Percentiles rank a stretch among this genome's conserved stretches.
Evolutionary conservation across 1,140 invertebrate genomes (phyloP).

Genomic region (Proctacanthus coquilletti): DNA sequence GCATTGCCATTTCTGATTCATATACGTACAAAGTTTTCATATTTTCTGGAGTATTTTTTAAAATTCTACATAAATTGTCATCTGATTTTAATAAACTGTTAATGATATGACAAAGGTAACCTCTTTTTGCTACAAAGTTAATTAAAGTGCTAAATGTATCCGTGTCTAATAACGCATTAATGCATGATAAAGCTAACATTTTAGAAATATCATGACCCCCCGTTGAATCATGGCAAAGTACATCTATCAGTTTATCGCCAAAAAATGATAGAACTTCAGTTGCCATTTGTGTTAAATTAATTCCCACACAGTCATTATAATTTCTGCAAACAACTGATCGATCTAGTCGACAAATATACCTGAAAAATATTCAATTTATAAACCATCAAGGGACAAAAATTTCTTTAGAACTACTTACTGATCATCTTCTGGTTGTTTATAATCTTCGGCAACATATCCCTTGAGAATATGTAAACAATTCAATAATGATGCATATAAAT

Average conservation of each 20-base stretch:
- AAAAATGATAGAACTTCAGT: slow-evolving; percentile 48
- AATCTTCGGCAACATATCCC: slow-evolving; percentile 19
- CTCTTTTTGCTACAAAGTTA: slow-evolving; percentile 55
- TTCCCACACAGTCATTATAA: slow-evolving; percentile 9
- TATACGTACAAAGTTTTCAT: slow-evolving; percentile 70
- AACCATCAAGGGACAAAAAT: neutral
- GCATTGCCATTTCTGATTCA: slow-evolving; percentile 72
- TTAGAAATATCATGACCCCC: slow-evolving; percentile 78
- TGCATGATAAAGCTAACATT: slow-evolving; percentile 68
- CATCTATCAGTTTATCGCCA: slow-evolving; percentile 66
- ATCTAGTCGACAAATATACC: slow-evolving; percentile 43
- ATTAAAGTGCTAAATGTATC: slow-evolving; percentile 55
- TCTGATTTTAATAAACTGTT: slow-evolving; percentile 65
- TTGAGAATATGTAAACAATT: slow-evolving; percentile 64
- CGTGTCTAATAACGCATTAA: slow-evolving; percentile 62
- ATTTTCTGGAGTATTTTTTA: slow-evolving; percentile 51
- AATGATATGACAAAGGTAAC: slow-evolving; percentile 71
- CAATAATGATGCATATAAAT: slow-evolving; percentile 61
- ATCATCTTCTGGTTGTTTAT: slow-evolving; percentile 9
- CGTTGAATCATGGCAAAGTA: slow-evolving; percentile 71
- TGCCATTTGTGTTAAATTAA: slow-evolving; percentile 14
- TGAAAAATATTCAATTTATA: slow-evolving; percentile 5
- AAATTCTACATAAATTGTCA: slow-evolving; percentile 45
- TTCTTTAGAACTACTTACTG: neutral
- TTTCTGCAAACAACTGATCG: slow-evolving; percentile 20